Percentiles rank a stretch among this genome's conserved stretches.
These are phyloP conservation scores for Apodemia mormo DNA, from an alignment of 2,888 invertebrate species.

Conservation along the genomic window DNA sequence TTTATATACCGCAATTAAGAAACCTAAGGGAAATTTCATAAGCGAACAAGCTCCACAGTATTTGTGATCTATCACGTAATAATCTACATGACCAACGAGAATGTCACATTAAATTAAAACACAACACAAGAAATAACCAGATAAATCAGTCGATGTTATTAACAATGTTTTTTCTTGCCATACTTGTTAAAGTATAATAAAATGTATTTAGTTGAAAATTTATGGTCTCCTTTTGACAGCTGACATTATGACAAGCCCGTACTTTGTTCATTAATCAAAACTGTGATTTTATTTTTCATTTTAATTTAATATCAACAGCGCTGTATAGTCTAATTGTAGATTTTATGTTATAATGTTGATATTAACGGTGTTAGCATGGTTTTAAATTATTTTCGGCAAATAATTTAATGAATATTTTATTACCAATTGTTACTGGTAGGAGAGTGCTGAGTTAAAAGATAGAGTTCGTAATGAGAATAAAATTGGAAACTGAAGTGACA, in stretches of 20 bases:
- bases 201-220: slow-evolving; percentile 35
- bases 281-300: slow-evolving; percentile 36
- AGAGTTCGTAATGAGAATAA: too few relatives aligned
- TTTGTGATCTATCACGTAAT: background rate
- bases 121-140: background rate
- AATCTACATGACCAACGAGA: background rate
- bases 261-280: slow-evolving; percentile 41
- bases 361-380: background rate
- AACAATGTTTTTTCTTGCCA: slow-evolving; percentile 15
- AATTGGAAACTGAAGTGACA: too few relatives aligned
- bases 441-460: too few relatives aligned
- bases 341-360: background rate
- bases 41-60: too few relatives aligned
- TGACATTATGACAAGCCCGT: slow-evolving; percentile 41
- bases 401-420: too few relatives aligned
- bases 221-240: slow-evolving; percentile 41
- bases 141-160: slow-evolving; percentile 11
- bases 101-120: background rate
- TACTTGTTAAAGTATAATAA: slow-evolving; percentile 17
- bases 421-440: too few relatives aligned
- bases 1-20: too few relatives aligned
- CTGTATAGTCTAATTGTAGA: background rate
- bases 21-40: too few relatives aligned
- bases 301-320: slow-evolving; percentile 20
- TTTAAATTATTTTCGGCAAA: background rate